phyloP scores from a whole-genome alignment of 2,888 invertebrate genomes.

The Nasonovia ribisnigri region DNA sequence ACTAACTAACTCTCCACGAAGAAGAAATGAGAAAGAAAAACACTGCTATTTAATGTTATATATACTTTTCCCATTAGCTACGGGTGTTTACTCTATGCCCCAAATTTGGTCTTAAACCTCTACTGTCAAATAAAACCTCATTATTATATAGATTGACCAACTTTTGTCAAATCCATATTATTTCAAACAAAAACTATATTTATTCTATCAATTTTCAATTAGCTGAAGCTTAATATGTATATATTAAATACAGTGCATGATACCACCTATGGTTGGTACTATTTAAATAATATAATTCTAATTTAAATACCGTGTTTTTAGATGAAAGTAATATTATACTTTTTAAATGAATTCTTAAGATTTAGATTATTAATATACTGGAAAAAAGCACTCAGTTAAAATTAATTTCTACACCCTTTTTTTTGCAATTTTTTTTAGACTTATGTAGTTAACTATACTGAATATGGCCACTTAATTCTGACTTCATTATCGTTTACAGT shows the following conservation, averaged over 20 bases:
- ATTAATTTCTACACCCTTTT: too few relatives aligned
- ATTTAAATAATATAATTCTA: neutral
- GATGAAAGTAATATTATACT: neutral
- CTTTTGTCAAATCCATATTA: conserved; percentile 17
- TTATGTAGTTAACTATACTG: too few relatives aligned
- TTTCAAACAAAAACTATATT: neutral
- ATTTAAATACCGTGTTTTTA: neutral
- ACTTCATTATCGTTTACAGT: too few relatives aligned
- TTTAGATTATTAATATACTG: neutral
- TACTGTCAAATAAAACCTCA: conserved; percentile 48
- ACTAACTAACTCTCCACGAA: neutral
- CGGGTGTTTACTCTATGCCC: conserved; percentile 9
- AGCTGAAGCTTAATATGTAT: neutral
- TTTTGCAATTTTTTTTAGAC: too few relatives aligned
- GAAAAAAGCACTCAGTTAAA: too few relatives aligned
- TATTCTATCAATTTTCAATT: neutral
- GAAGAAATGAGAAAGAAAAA: conserved; percentile 54
- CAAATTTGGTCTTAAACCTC: conserved; percentile 41
- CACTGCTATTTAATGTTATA: conserved; percentile 49
- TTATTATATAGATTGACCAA: conserved; percentile 1
- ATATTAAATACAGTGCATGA: neutral
- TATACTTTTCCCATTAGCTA: conserved; percentile 58
- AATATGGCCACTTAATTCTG: too few relatives aligned
- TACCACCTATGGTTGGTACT: neutral
- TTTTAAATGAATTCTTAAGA: neutral